Evolutionary conservation across 2,797 vertebrate genomes (phyloP).

Genomic region (Scolopax bukidnonensis): DNA sequence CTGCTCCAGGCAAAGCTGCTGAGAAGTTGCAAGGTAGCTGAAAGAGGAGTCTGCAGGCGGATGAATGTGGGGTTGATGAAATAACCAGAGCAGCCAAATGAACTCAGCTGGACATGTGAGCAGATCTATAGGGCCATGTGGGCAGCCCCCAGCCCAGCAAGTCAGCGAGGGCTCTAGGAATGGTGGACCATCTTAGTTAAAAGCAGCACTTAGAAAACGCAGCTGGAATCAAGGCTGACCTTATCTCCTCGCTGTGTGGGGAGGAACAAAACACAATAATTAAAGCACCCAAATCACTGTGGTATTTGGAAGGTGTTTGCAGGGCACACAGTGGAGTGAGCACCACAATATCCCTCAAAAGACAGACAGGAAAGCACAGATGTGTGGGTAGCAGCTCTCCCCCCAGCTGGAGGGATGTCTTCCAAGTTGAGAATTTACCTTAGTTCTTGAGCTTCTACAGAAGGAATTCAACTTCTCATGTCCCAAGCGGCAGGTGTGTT

Average conservation of each 20-base stretch:
- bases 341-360: background rate
- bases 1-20: background rate
- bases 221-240: background rate
- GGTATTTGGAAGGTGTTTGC: background rate
- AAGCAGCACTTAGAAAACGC: background rate
- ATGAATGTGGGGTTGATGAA: background rate
- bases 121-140: fast-evolving
- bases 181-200: fast-evolving
- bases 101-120: background rate
- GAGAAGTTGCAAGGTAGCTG: background rate
- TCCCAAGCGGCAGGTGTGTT: background rate
- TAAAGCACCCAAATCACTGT: background rate
- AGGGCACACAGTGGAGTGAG: background rate
- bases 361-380: fast-evolving
- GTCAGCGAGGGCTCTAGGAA: background rate
- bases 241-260: background rate
- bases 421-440: background rate
- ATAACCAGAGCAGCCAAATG: background rate
- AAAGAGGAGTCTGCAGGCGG: background rate
- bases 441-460: background rate
- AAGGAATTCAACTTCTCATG: background rate
- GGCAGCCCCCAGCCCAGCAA: background rate
- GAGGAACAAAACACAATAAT: background rate
- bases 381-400: background rate
- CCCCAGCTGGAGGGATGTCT: background rate